A percentile compares a stretch with the other conserved stretches of the same genome.
These are phyloP conservation scores for Tipula vernalis DNA, from an alignment of 2,888 invertebrate genomes.

Conservation along the genomic window DNA sequence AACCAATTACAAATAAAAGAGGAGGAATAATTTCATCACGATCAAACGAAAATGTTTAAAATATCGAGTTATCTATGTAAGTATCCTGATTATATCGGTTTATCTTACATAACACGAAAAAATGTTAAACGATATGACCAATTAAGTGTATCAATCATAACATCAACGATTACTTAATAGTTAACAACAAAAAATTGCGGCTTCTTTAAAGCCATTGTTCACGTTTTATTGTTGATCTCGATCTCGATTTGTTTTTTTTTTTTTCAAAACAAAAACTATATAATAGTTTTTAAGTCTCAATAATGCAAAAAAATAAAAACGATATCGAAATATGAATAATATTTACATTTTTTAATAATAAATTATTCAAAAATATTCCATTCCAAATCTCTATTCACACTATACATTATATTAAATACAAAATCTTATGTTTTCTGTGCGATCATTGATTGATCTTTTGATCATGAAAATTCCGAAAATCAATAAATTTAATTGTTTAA, in stretches of 20 bases:
- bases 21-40: neutral
- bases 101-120: neutral
- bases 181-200: neutral
- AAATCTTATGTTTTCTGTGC: neutral
- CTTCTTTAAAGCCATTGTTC: neutral
- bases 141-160: neutral
- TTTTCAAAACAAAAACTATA: neutral
- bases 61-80: neutral
- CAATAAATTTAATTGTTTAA: neutral
- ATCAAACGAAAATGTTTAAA: neutral
- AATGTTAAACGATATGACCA: neutral
- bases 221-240: neutral
- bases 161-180: neutral
- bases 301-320: neutral
- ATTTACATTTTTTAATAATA: conserved; percentile 6
- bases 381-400: neutral
- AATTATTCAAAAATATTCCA: neutral
- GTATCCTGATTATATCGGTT: neutral
- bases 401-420: neutral
- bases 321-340: conserved; percentile 5
- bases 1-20: neutral
- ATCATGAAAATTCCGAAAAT: neutral
- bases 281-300: neutral
- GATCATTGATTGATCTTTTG: conserved; percentile 6
- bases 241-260: neutral